These are phyloP conservation scores for Scolopax mira DNA, from an alignment of 2,113 vertebrate species.

Conservation along the genomic window DNA sequence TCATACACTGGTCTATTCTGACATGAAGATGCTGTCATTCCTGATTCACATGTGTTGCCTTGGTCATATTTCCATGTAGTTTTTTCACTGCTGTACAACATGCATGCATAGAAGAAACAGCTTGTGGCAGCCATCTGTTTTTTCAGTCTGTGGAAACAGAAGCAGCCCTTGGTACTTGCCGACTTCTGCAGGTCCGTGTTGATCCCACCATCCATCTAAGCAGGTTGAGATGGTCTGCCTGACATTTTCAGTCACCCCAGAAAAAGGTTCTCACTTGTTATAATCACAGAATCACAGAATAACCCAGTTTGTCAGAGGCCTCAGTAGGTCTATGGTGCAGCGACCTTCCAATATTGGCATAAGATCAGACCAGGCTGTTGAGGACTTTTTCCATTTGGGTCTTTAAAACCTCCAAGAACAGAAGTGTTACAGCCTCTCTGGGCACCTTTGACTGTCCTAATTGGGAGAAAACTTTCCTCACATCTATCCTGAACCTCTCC, in stretches of 20 bases:
- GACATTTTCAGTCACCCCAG: not conserved
- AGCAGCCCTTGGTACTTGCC: not conserved
- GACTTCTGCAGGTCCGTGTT: not conserved
- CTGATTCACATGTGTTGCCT: not conserved
- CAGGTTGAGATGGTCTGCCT: not conserved
- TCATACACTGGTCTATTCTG: not conserved
- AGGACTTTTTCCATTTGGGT: not conserved
- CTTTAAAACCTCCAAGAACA: not conserved
- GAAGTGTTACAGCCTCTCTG: not conserved
- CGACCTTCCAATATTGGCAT: not conserved
- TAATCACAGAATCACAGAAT: not conserved
- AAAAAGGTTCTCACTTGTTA: not conserved
- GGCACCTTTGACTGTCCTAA: not conserved
- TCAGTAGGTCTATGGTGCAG: not conserved
- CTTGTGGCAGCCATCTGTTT: not conserved
- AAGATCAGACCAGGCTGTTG: not conserved
- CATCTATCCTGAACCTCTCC: not conserved
- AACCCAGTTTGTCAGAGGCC: not conserved
- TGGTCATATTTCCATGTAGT: not conserved
- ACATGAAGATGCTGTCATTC: not conserved
- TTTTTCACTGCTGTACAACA: not conserved
- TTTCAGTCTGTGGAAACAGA: not conserved
- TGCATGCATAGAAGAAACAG: not conserved
- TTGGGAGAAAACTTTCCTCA: not conserved
- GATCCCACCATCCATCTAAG: not conserved